Base-by-base conservation (phyloP, 2,797 vertebrate species). In the Avahi laniger region DNA sequence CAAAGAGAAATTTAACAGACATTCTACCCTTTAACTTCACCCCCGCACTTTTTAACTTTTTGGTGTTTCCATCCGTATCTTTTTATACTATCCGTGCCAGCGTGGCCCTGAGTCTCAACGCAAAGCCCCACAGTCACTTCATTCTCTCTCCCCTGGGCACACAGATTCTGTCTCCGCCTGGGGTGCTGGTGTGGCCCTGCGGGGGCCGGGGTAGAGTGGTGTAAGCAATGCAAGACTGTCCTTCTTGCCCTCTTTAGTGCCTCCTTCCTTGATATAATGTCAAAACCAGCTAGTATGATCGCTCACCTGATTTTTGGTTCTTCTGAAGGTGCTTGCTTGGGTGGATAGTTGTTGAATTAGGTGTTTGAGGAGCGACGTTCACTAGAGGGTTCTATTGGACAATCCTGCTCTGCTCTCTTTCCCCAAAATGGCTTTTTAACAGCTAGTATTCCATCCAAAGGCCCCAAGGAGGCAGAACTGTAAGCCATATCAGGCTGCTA, bases 201-300 rank as follows among this genome's bases (percentile, higher is more conserved):
- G 3, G 61, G 6, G 15, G 6, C 14, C 7, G 7, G 63, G 33
- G 3, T 8, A 18, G 63, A 1, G 26, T 5, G 17, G 7, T 1
- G 0, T 67, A 18, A 33, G 33, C 63, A 35, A 35, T 2, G 63
- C 15, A n/a, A 65, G 63, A 65, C 33, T 65, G 54, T 57, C 63
- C n/a, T 65, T 8, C 33, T 33, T n/a, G 63, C 17, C 63, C 63
- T 67, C 33, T 67, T 9, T 7, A 10, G 28, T 67, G 63, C 33
- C 17, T 9, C 63, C 33, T 67, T 67, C 17, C 63, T 67, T 67
- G 33, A 67, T 67, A 35, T 20, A 67, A n/a, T 67, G 4, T 67
- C n/a, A 67, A 67, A 35, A 35, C 63, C 63, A 67, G 33, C 7
- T 35, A 67, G 63, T 35, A n/a, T n/a, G 18, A n/a, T 67, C 7